These are phyloP conservation scores for Drosophila persimilis DNA, from an alignment of 1,140 invertebrate species.

Conservation along the genomic window DNA sequence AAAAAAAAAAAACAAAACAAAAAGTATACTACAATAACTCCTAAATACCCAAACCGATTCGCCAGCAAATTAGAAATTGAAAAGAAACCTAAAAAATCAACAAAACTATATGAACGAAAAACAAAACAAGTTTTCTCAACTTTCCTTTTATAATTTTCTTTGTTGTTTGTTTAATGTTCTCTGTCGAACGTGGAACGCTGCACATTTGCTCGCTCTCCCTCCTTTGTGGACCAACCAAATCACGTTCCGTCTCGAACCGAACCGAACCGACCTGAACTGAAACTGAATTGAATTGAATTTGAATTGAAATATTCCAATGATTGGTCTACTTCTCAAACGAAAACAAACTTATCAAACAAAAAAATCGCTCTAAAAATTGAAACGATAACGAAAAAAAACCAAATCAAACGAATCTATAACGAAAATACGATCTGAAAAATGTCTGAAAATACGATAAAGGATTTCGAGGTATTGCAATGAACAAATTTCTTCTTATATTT, in stretches of 20 bases:
- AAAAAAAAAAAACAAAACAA: constrained; percentile 24
- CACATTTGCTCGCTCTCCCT: constrained; percentile 70
- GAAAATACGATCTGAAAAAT: constrained; percentile 55
- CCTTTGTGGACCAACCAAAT: constrained; percentile 71
- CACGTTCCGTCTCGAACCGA: constrained; percentile 61
- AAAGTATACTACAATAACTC: constrained; percentile 29
- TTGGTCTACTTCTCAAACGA: constrained; percentile 61
- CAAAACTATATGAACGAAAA: constrained; percentile 46
- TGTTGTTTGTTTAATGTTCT: constrained; percentile 83
- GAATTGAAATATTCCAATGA: constrained; percentile 54
- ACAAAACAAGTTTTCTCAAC: constrained; percentile 65
- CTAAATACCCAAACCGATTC: constrained; percentile 38
- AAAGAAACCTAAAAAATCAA: constrained; percentile 32
- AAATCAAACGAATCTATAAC: constrained; percentile 38
- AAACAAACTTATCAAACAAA: constrained; percentile 23
- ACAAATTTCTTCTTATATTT: constrained; percentile 80
- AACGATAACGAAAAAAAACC: constrained; percentile 32
- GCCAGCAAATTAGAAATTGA: constrained; percentile 56
- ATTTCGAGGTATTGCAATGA: constrained; percentile 83
- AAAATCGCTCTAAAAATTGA: constrained; percentile 19
- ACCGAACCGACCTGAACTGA: constrained; percentile 40
- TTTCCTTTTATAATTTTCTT: constrained; percentile 81
- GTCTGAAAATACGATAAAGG: constrained; percentile 73
- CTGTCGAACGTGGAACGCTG: constrained; percentile 85
- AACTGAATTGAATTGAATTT: constrained; percentile 11